Evolutionary conservation across 1,140 invertebrate genomes (phyloP).

Genomic region (Zaprionus vittiger): DNA sequence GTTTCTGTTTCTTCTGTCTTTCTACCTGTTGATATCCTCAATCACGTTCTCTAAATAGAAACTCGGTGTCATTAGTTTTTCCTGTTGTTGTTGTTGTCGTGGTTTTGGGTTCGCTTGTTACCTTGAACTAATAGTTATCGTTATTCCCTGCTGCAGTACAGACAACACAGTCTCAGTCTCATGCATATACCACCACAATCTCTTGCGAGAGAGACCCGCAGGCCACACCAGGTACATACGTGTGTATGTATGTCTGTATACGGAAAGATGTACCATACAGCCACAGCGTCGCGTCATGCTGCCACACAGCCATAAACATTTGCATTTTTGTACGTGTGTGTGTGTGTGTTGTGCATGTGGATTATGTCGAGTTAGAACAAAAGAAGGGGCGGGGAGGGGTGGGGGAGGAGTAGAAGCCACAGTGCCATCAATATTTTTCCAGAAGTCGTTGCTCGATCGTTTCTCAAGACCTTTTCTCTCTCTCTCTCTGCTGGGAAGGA

Average conservation of each 20-base stretch:
- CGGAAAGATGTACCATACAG: too few species aligned
- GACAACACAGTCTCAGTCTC: slow-evolving; percentile 30
- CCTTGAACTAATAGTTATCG: slow-evolving; percentile 75
- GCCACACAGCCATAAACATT: neutral
- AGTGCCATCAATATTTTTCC: slow-evolving; percentile 17
- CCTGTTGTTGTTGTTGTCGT: slow-evolving; percentile 36
- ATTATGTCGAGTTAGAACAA: slow-evolving; percentile 9
- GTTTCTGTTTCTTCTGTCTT: slow-evolving; percentile 39
- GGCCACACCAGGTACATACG: slow-evolving; percentile 21
- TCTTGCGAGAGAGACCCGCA: slow-evolving; percentile 27
- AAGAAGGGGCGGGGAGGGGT: slow-evolving; percentile 7
- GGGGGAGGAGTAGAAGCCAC: neutral
- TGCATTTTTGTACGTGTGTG: neutral
- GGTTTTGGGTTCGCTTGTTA: slow-evolving; percentile 61
- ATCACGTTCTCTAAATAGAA: slow-evolving; percentile 78
- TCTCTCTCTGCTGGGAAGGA: neutral
- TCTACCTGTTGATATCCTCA: slow-evolving; percentile 80
- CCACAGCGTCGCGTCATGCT: neutral
- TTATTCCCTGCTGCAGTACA: slow-evolving; percentile 61
- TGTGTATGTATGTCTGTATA: neutral
- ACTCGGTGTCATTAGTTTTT: slow-evolving; percentile 76
- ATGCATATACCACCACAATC: slow-evolving; percentile 26
- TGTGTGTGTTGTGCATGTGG: slow-evolving; percentile 23
- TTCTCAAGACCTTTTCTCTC: neutral
- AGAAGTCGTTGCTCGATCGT: slow-evolving; percentile 25